Evolutionary conservation across 2,113 vertebrate genomes (phyloP).

Genomic region (Vicugna pacos): DNA sequence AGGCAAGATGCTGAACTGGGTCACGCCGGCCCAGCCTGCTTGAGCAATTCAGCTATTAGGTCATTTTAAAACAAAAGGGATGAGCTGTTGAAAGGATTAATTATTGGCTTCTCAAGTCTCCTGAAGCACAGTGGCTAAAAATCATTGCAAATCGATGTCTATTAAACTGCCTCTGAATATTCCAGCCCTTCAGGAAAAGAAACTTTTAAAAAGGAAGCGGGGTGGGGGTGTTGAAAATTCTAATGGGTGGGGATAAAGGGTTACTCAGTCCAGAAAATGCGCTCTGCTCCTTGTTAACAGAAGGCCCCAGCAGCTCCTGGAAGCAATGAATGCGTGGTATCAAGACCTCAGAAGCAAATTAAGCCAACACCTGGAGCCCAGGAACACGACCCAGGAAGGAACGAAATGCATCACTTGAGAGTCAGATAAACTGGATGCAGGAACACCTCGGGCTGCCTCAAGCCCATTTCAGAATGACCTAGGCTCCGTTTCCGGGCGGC

Average conservation of each 20-base stretch:
- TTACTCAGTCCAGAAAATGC: conserved; percentile 59
- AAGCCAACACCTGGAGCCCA: conserved; percentile 60
- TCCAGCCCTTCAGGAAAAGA: conserved; percentile 71
- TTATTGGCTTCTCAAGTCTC: conserved; percentile 75
- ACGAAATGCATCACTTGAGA: not conserved
- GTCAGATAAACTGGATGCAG: not conserved
- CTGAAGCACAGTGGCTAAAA: conserved; percentile 78
- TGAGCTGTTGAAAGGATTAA: conserved; percentile 78
- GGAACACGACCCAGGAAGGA: not conserved
- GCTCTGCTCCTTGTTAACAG: conserved; percentile 65
- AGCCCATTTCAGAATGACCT: conserved; percentile 9
- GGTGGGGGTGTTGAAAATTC: conserved; percentile 43
- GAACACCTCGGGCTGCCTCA: rapidly evolving
- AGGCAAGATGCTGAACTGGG: not conserved
- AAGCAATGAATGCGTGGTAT: not conserved
- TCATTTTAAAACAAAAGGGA: conserved; percentile 73
- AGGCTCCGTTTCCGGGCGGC: rapidly evolving
- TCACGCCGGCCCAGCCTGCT: conserved; percentile 27
- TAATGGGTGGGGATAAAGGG: not conserved
- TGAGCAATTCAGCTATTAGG: conserved; percentile 55
- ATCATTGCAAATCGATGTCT: conserved; percentile 78
- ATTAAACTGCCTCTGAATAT: conserved; percentile 78
- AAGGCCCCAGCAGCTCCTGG: not conserved
- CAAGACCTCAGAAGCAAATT: conserved; percentile 46
- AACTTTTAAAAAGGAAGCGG: not conserved